A percentile compares a stretch with the other conserved stretches of the same genome.
phyloP scores from a whole-genome alignment of 2,113 vertebrate genomes.

The Colius striatus region DNA sequence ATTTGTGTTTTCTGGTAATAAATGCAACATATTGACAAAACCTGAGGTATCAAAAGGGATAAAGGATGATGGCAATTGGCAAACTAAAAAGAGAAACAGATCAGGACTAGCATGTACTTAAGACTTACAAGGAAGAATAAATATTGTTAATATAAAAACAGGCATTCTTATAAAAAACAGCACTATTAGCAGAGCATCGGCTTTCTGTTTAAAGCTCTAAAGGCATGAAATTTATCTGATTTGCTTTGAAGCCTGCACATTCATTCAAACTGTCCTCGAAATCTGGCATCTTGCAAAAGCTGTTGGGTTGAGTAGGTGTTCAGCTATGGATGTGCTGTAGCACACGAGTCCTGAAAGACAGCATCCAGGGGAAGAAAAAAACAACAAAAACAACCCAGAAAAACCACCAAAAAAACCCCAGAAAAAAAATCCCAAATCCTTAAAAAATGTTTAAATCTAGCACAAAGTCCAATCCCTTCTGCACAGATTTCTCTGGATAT shows the following conservation, averaged over 20 bases:
- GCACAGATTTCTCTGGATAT: neutral
- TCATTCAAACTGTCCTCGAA: neutral
- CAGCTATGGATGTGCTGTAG: neutral
- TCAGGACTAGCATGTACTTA: neutral
- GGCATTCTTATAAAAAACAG: neutral
- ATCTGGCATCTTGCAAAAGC: neutral
- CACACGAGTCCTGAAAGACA: neutral
- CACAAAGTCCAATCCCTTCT: neutral
- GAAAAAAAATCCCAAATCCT: too few species aligned
- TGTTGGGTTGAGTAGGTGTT: neutral
- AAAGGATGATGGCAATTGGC: neutral
- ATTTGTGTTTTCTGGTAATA: neutral
- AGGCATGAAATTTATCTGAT: neutral
- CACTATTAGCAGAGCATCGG: neutral
- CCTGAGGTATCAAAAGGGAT: neutral
- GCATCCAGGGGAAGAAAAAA: accelerated
- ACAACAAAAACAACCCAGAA: neutral
- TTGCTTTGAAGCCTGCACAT: neutral
- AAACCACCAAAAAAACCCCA: neutral
- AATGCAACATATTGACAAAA: neutral
- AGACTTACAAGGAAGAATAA: neutral
- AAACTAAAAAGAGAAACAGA: neutral
- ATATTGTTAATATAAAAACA: neutral
- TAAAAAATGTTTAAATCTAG: neutral
- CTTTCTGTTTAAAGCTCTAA: neutral